Base-by-base conservation (phyloP, 30 jellyfish, hydroid and myxozoan genomes). In the Aurelia coerulea region DNA sequence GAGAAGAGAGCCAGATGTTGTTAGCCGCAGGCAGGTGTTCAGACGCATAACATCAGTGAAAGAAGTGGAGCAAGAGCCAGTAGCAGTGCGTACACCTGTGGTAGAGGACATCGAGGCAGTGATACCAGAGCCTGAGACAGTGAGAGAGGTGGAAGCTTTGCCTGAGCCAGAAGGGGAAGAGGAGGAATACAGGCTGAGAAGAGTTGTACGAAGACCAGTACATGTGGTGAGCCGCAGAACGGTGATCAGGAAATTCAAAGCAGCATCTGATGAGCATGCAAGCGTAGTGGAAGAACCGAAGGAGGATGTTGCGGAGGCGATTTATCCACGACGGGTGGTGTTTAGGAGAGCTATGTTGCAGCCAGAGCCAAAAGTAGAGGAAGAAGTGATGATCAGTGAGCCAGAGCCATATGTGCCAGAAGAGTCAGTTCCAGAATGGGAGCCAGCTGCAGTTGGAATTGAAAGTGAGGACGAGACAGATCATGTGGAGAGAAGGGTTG, bases 341-440 rank as follows among this genome's bases (percentile, higher is more conserved):
- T 59, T 65, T 17, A 80, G 90, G 59, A 80, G 90, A 80, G 71
- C 74, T 80, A 74, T 80, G 69, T 39, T 39, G 50, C 50, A 39
- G 50, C 50, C 50, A 39, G 50, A 39, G 50, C 50, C 50, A 39
- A 39, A 59, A 11, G 31, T 59, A 23, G 86, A 49, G 13, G 90
- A 80, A 80, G 74, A 66, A 46, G 73, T 19, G 3, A 42, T 37
- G 32, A 80, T 66, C 73, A 66, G 72, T 34, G 90, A 80, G 81
- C 90, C 90, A 34, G 78, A 80, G 39, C 77, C 41, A 41, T 80
- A 29, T 49, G 81, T 66, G 56, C 90, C 90, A 37, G 90, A 80
- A 19, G 90, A 52, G 59, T 4, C 58, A 14, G 74, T 75, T 58
- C 86, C 86, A 12, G 73, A 52, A 53, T 23, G 29, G 32, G 74